Evolutionary conservation across 2,797 vertebrate genomes (phyloP).

Genomic region (Sebastes itinus): DNA sequence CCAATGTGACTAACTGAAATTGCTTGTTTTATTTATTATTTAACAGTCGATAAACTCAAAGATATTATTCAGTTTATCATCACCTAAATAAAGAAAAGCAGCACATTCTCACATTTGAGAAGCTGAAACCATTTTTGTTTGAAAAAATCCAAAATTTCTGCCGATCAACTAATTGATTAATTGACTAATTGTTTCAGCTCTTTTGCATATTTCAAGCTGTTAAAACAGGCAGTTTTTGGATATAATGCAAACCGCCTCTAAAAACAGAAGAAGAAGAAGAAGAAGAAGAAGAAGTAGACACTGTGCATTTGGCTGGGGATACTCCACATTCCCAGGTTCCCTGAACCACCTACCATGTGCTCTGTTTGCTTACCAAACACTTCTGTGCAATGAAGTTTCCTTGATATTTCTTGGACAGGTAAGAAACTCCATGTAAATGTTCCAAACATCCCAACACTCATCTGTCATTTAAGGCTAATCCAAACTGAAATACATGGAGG

Average conservation of each 20-base stretch:
- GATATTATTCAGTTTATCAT: not conserved
- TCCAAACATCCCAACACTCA: not conserved
- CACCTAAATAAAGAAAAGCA: not conserved
- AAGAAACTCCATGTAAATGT: not conserved
- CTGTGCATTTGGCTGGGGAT: not conserved
- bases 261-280: not conserved
- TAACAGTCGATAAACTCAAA: not conserved
- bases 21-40: no score
- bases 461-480: not conserved
- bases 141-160: not conserved
- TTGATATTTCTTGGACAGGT: not conserved
- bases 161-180: not conserved
- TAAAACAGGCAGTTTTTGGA: not conserved
- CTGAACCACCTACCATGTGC: not conserved
- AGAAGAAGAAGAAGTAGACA: not conserved
- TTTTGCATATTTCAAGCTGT: not conserved
- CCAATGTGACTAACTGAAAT: no score
- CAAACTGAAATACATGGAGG: not conserved
- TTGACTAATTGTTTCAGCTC: not conserved
- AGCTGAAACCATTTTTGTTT: not conserved
- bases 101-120: not conserved
- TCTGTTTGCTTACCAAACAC: not conserved
- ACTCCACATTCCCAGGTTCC: not conserved
- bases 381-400: not conserved
- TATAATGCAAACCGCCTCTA: not conserved